Evolutionary conservation across 53 echinoderm and acorn worm species (phyloP).

Genomic region (Temnopleurus reevesii): DNA sequence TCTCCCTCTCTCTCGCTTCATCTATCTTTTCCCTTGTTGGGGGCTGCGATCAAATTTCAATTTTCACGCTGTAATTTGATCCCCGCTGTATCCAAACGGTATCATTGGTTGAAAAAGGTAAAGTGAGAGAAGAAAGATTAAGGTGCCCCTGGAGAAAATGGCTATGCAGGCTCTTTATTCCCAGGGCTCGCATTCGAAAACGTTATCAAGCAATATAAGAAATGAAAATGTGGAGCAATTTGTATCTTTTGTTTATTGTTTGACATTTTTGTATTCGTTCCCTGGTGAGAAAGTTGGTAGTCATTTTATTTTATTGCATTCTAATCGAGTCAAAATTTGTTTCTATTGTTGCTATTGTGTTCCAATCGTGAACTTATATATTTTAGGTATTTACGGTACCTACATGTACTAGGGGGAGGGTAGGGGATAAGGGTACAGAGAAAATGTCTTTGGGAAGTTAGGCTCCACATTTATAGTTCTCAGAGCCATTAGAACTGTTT

Average conservation of each 20-base stretch:
- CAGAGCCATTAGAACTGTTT: no score
- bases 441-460: no score
- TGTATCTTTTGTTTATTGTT: not conserved
- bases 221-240: not conserved
- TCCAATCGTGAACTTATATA: no score
- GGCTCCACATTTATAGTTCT: no score
- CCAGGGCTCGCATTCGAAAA: no score
- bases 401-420: no score
- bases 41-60: conserved; percentile 27
- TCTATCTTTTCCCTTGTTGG: not conserved
- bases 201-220: not conserved
- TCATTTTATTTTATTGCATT: not conserved
- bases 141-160: not conserved
- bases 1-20: not conserved
- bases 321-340: not conserved
- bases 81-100: not conserved
- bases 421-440: no score
- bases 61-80: conserved; percentile 38
- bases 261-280: not conserved
- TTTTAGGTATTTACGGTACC: no score
- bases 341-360: no score
- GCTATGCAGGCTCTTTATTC: no score
- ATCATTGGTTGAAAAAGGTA: not conserved
- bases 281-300: not conserved
- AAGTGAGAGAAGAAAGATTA: not conserved